Evolutionary conservation across 2,113 vertebrate species (phyloP).

Genomic region (Percina caprodes): DNA sequence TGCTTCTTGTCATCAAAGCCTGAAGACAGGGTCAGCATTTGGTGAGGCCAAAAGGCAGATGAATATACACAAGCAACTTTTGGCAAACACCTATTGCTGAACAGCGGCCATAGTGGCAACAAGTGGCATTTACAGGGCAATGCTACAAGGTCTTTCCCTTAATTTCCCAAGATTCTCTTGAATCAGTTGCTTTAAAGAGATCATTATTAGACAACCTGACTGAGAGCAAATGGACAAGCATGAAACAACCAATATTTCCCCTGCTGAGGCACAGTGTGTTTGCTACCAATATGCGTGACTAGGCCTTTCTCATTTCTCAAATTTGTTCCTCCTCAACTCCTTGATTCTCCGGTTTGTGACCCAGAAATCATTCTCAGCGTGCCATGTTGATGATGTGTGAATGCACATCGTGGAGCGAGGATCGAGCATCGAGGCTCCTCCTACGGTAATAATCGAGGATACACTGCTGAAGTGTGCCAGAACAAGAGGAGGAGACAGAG

Average conservation of each 20-base stretch:
- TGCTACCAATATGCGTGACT: too few species aligned
- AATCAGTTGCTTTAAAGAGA: background rate
- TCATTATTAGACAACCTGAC: background rate
- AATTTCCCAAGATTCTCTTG: background rate
- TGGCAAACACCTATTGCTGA: background rate
- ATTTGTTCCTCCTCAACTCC: too few species aligned
- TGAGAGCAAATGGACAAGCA: background rate
- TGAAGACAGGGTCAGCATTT: constrained; percentile 1
- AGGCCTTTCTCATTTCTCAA: too few species aligned
- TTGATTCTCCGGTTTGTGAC: too few species aligned
- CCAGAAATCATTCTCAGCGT: too few species aligned
- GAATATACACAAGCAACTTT: background rate
- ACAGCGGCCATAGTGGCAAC: background rate
- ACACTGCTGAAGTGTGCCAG: too few species aligned
- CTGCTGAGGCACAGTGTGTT: too few species aligned
- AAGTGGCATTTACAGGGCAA: background rate
- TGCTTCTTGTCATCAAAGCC: constrained; percentile 15
- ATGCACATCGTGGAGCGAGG: too few species aligned
- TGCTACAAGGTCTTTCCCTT: background rate
- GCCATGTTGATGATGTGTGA: too few species aligned
- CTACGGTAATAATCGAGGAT: too few species aligned
- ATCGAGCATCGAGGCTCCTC: too few species aligned
- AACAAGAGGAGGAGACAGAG: too few species aligned
- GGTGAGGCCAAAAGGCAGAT: background rate
- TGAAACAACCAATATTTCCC: background rate